A percentile compares a stretch with the other conserved stretches of the same genome.
Evolutionary conservation across 1,140 invertebrate genomes (phyloP).

Genomic region (Bombus fervidus): DNA sequence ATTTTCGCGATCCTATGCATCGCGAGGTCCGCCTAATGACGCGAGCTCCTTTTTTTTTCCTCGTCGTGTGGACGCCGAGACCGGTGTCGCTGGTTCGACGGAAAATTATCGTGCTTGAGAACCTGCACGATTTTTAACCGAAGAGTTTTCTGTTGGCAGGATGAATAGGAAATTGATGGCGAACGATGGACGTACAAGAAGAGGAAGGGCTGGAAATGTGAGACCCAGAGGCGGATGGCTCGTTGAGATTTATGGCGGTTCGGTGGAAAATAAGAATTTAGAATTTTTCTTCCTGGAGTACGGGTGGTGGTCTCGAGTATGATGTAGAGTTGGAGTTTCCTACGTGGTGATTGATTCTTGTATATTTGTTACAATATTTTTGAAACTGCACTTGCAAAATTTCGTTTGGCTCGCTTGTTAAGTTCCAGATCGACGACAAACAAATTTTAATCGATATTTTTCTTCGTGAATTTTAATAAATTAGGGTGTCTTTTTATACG

Average conservation of each 20-base stretch:
- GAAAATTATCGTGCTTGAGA: conserved; percentile 21
- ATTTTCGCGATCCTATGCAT: conserved; percentile 8
- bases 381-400: background rate
- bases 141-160: background rate
- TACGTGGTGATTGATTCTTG: background rate
- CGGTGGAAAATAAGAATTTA: background rate
- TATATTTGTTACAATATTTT: background rate
- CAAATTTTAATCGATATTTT: no score
- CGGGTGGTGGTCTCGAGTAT: background rate
- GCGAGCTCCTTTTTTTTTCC: conserved; percentile 29
- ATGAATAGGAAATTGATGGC: conserved; percentile 9
- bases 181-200: background rate
- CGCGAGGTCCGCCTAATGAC: conserved; percentile 4
- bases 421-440: no score
- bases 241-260: background rate
- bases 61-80: background rate
- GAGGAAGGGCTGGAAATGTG: background rate
- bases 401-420: background rate
- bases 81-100: conserved; percentile 23
- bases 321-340: background rate
- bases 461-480: no score
- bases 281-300: background rate
- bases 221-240: background rate
- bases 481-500: background rate
- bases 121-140: background rate